Evolutionary conservation across 2,113 vertebrate species (phyloP).

Genomic region (Cyprinus carpio): DNA sequence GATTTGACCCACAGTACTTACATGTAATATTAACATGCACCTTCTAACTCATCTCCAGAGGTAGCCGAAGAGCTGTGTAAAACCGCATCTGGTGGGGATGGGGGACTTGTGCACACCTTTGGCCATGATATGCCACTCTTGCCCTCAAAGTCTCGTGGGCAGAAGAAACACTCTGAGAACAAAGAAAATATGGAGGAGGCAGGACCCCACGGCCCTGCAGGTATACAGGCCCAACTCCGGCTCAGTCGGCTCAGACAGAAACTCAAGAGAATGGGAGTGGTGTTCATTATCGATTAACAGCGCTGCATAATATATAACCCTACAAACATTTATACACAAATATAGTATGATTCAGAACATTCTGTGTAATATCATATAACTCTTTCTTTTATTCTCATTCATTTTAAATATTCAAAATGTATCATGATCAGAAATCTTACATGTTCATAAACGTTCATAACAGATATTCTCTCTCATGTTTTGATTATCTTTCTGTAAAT

Average conservation of each 20-base stretch:
- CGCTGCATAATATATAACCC: neutral
- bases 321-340: neutral
- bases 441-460: neutral
- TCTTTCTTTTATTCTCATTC: neutral
- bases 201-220: slow-evolving; percentile 69
- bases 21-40: neutral
- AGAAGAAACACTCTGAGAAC: slow-evolving; percentile 93
- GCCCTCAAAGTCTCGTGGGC: slow-evolving; percentile 89
- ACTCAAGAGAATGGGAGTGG: slow-evolving; percentile 42
- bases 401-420: neutral
- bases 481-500: slow-evolving; percentile 4
- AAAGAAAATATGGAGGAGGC: slow-evolving; percentile 94
- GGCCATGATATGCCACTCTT: slow-evolving; percentile 86
- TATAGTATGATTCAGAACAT: neutral
- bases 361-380: neutral
- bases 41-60: slow-evolving; percentile 72
- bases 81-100: slow-evolving; percentile 83
- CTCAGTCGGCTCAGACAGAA: slow-evolving; percentile 56
- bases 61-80: slow-evolving; percentile 97
- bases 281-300: slow-evolving; percentile 64
- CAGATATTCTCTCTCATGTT: neutral
- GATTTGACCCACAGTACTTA: neutral
- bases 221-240: slow-evolving; percentile 41
- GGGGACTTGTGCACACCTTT: slow-evolving; percentile 72
- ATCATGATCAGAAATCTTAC: neutral